Evolutionary conservation across 2,113 vertebrate species (phyloP), one percentile per base, ranked within the genome.

Genomic region (Todiramphus chloris): DNA sequence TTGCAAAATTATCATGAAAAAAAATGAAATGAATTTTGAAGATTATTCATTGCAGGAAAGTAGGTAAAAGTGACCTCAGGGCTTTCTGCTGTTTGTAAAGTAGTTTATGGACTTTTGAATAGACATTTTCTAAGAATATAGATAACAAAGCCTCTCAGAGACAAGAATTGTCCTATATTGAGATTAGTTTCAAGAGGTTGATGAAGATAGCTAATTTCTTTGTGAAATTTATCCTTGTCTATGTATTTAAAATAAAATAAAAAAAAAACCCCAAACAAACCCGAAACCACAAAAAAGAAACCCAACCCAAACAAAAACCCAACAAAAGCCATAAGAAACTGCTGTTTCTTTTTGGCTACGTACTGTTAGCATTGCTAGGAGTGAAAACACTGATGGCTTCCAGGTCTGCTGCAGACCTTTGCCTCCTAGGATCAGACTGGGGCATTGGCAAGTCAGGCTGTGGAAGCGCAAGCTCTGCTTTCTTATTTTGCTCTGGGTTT

Each of bases 1-100:
- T 80, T 85, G 89, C 69, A 68, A 82, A 95, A 93, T 82, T 89
- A 69, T 92, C 4, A 68, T 76, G 82, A 93, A 79, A 94, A 94
- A 92, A 64, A 46, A 44, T 56, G 21, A 81, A 96, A 87, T 77
- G 7, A 86, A 76, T 83, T 97, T 95, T 88, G 60, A 90, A 81
- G 48, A 70, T 82, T 58, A 77, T 37, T 72, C 37, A 58, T 67
- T 87, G 70, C 73, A 69, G n/a, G 11, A 53, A 90, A 88, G 56
- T 41, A 63, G 44, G 41, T 83, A 84, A 66, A 82, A 82, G 53
- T 75, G 62, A 92, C 94, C 83, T 82, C 10, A 15, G 73, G 90
- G 83, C 41, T 66, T 95, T 92, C 66, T 93, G 58, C 81, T 93
- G 69, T 87, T 92, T 90, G 56, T 80, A 33, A 75, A 83, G 58